These are phyloP conservation scores for Lipophrys pholis DNA, from an alignment of 2,113 vertebrate species.

Conservation along the genomic window DNA sequence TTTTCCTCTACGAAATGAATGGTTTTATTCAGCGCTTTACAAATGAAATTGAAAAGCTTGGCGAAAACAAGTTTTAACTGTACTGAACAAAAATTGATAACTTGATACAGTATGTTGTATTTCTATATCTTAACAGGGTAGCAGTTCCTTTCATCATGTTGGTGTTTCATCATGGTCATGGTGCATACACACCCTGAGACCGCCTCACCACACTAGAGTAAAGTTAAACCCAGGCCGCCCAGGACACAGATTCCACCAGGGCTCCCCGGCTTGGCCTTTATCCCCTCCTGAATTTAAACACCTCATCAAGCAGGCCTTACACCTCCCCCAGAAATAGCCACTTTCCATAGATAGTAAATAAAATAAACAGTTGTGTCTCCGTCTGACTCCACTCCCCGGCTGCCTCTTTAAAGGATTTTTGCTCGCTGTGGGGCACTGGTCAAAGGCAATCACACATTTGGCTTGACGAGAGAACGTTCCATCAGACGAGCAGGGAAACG, in stretches of 20 bases:
- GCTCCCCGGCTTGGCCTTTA: constrained; percentile 25
- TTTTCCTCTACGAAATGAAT: no score
- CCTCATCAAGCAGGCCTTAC: constrained; percentile 70
- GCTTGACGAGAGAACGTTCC: constrained; percentile 68
- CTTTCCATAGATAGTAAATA: constrained; percentile 67
- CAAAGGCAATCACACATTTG: constrained; percentile 81
- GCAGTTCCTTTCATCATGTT: no score
- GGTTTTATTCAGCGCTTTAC: no score
- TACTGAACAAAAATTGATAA: no score
- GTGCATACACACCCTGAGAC: no score
- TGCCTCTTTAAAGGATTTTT: constrained; percentile 7
- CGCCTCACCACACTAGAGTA: background rate
- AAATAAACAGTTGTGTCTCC: constrained; percentile 59
- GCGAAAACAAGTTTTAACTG: no score
- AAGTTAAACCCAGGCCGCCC: constrained; percentile 22
- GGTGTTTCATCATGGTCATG: no score
- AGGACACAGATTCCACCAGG: background rate
- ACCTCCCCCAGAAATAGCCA: constrained; percentile 60
- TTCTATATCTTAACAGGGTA: no score
- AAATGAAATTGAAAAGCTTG: no score
- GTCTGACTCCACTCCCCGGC: constrained; percentile 48
- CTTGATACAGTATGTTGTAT: no score
- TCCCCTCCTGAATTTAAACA: constrained; percentile 61
- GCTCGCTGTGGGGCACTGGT: constrained; percentile 10
- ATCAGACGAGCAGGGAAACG: constrained; percentile 51